Evolutionary conservation across 2,888 invertebrate species (phyloP).

Genomic region (Eledone cirrhosa): DNA sequence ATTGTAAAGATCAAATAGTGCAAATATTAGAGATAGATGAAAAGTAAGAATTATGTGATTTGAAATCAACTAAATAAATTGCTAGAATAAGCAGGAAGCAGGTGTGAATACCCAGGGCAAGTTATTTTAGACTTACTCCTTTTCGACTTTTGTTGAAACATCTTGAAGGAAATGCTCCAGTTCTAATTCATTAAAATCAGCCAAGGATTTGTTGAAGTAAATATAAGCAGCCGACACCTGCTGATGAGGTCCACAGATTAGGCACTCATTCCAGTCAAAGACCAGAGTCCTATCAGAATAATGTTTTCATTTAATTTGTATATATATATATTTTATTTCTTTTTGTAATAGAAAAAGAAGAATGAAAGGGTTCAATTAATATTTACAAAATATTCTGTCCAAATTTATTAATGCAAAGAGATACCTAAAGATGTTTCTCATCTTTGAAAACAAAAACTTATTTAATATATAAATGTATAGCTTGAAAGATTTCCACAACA

Average conservation of each 20-base stretch:
- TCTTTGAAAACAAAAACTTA: no score
- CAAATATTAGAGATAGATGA: no score
- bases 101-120: neutral
- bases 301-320: constrained; percentile 7
- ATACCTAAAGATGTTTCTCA: no score
- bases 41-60: no score
- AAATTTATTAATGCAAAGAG: no score
- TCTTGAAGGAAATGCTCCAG: constrained; percentile 19
- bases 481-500: no score
- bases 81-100: constrained; percentile 15
- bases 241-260: constrained; percentile 18
- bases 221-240: constrained; percentile 12
- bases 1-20: no score
- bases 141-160: constrained; percentile 23
- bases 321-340: neutral
- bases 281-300: constrained; percentile 24
- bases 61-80: no score
- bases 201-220: constrained; percentile 3
- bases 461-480: no score
- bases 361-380: no score
- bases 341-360: no score
- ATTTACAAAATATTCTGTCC: no score
- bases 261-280: constrained; percentile 23
- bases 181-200: constrained; percentile 20
- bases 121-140: constrained; percentile 23